Percentiles rank a stretch among this genome's conserved stretches.
These are phyloP conservation scores for Prietella phreatophila DNA, from an alignment of 2,113 vertebrate genomes.

Conservation along the genomic window DNA sequence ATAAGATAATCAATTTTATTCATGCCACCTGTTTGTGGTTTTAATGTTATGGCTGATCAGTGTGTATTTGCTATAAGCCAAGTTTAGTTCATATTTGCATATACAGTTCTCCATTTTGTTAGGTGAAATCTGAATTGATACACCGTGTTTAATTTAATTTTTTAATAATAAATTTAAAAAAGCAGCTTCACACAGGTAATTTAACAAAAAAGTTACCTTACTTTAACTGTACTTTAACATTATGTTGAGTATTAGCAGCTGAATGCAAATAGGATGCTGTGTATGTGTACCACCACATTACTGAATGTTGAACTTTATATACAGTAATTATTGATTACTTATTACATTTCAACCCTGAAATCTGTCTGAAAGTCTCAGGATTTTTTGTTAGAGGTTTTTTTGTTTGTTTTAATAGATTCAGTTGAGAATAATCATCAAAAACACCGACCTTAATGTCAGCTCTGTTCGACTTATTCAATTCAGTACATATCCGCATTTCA, in stretches of 20 bases:
- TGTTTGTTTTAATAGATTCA: not conserved
- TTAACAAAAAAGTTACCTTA: not conserved
- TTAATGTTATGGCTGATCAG: no score
- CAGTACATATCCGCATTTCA: not conserved
- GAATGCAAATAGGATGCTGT: not conserved
- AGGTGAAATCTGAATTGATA: not conserved
- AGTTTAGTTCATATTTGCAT: not conserved
- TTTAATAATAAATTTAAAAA: not conserved
- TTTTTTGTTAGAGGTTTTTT: not conserved
- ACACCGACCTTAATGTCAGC: not conserved
- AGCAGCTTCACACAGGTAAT: not conserved
- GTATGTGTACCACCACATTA: not conserved
- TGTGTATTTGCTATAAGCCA: not conserved
- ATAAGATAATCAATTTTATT: no score
- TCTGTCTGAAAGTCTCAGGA: not conserved
- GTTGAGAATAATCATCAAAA: not conserved
- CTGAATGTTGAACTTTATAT: not conserved
- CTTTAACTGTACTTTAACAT: not conserved
- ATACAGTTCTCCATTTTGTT: not conserved
- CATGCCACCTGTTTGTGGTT: no score
- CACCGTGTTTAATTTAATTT: not conserved
- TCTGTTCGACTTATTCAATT: not conserved
- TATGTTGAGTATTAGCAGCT: no score
- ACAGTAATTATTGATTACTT: not conserved
- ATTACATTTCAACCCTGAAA: not conserved